Evolutionary conservation across 2,797 vertebrate species (phyloP), one percentile per base, ranked within the genome.

Genomic region (Mormyrops attenuatus): DNA sequence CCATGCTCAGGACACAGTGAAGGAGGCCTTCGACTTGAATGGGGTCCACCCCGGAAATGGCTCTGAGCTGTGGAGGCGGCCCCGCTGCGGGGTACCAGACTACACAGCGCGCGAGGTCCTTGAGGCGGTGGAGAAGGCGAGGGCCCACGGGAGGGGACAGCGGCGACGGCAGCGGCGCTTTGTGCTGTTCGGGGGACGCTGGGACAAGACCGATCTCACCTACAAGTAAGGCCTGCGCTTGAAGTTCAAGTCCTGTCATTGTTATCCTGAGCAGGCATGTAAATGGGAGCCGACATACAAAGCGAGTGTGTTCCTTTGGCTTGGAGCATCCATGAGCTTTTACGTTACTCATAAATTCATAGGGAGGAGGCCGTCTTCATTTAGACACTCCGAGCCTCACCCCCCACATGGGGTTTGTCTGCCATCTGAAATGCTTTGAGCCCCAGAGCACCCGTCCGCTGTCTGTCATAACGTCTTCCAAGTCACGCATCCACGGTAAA

Each of bases 201-300:
- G 97, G 97, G 97, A 98, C 90, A 98, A 97, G 93, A 97, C 93
- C 0, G 92, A 97, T 89, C 96, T 99, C 93, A 98, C 97, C 20
- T 99, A 98, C 95, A 97, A 95, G 98, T 98, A 96, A 95, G 90
- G 53, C 7, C 6, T 4, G 53, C 63, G 0, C 50, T 38, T 30
- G 0, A n/a, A 9, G 41, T 1, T 26, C 17, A 5, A 20, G 11
- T 3, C 22, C 6, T 34, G 15, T 8, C 49, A 20, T 57, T 17
- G 15, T 80, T 44, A 69, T 13, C 66, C 3, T 15, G 3, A 34
- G 9, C 1, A 44, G 34, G 20, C 73, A 2, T 15, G 66, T 38
- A 38, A 80, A 80, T 8, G 20, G 5, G 15, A 44, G 34, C 17
- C 5, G 15, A 6, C 13, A 5, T 41, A 41, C 30, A 66, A 26